Base-by-base conservation (phyloP, 2,113 vertebrate genomes). In the Apteryx owenii region DNA sequence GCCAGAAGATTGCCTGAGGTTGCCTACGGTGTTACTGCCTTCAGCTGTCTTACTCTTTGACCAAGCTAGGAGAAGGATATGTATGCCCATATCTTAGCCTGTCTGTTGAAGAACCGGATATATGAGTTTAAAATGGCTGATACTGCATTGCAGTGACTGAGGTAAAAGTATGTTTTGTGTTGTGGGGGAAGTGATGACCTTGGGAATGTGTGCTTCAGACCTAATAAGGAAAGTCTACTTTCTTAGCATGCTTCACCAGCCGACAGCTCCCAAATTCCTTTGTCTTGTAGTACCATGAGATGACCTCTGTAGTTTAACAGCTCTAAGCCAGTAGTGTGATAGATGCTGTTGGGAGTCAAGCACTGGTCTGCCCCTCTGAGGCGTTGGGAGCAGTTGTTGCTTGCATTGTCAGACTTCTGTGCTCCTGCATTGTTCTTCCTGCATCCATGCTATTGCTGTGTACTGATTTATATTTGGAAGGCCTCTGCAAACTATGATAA, bases 141-240 rank as follows among this genome's bases (percentile, higher is more conserved):
- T 22, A 6, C 33, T 53, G 38, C 12, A 10, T 56, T 65, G 71
- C 79, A 77, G 53, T 1, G 10, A 2, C 53, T 15, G 72, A 86
- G 54, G 23, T 26, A 7, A 12, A 77, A 31, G 18, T 5, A 0
- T 16, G 7, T 19, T 44, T 64, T 42, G 19, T 81, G 33, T 1
- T 60, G 19, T 14, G 48, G 42, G 60, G 83, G 56, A 40, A 44
- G 51, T 7, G 18, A 8, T 64, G 20, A 16, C 62, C 6, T 58
- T 6, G 33, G 28, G 29, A 60, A 8, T 3, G 0, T 1, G 8
- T 0, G 3, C 15, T 12, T 90, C 16, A 5, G 1, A 10, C 28
- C 60, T 70, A 1, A 17, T 16, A 40, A 60, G 15, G 60, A 70
- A 50, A 62, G 51, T 50, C n/a, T 42, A 2, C 21, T 60, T 25